Conservation (phyloP, 2,888 invertebrate species). For the Arctia plantaginis region DNA sequence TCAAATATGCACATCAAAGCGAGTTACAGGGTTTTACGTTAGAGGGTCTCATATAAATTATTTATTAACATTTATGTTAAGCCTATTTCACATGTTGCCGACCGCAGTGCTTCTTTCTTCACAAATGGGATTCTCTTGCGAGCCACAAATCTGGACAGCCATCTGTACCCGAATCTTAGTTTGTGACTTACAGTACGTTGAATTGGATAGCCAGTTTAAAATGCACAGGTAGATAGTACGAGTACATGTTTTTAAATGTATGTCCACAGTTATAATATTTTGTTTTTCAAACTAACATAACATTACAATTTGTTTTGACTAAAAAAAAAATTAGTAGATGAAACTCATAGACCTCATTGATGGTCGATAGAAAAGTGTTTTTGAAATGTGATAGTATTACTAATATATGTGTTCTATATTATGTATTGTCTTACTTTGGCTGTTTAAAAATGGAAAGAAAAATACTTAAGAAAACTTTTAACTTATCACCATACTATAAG, state of each 20-base stretch:
- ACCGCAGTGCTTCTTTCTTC: slow-evolving; percentile 68
- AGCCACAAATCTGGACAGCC: slow-evolving; percentile 76
- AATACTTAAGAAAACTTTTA: not conserved
- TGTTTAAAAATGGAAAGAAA: not conserved
- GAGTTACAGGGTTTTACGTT: slow-evolving; percentile 17
- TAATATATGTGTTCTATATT: not conserved
- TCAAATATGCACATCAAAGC: slow-evolving; percentile 44
- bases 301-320: not conserved
- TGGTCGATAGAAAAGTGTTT: too few relatives aligned
- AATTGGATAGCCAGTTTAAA: not conserved
- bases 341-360: too few relatives aligned
- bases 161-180: slow-evolving; percentile 78
- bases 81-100: slow-evolving; percentile 67
- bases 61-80: slow-evolving; percentile 62
- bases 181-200: slow-evolving; percentile 61
- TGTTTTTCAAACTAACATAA: not conserved
- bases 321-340: too few relatives aligned
- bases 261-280: not conserved
- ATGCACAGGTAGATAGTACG: too few relatives aligned
- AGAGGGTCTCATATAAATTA: slow-evolving; percentile 41
- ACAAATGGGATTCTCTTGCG: slow-evolving; percentile 79
- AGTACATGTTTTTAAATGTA: not conserved
- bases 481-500: too few relatives aligned
- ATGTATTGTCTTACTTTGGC: not conserved
- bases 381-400: not conserved